Evolutionary conservation across 2,888 invertebrate species (phyloP), one percentile per base, ranked within the genome.

Genomic region (Diarsia dahlii): DNA sequence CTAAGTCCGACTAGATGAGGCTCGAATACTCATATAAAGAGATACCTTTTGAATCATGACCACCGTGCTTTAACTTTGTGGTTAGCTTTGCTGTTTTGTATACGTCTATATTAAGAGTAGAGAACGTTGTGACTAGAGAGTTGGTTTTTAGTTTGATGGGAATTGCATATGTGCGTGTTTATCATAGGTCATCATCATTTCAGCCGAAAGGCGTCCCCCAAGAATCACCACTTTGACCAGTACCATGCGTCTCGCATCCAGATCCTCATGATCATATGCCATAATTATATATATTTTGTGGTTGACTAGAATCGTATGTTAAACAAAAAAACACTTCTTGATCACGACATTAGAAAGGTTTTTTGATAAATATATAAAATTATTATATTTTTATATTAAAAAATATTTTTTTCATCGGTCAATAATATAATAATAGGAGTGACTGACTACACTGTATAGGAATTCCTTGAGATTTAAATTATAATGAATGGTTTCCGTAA

Each of bases 401-500:
- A 12, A 34, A 15, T 13, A 1, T 10, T 15, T 8, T 56, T 58
- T 9, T 28, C 28, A 28, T 28, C 58, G 18, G 28, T 58, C 9
- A 56, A 28, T 50, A 62, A n/a, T n/a, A n/a, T n/a, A n/a, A n/a
- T n/a, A n/a, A n/a, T 13, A 9, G 39, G 28, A 48, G 39, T 8
- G 39, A 13, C 60, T 39, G 18, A 46, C n/a, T 28, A 18, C 20
- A 39, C 56, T 15, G 23, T 13, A 54, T 62, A 58, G 15, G 23
- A 23, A 58, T 64, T 39, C 12, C 15, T 28, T 39, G 18, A 28
- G 52, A 62, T 62, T 79, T 56, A 62, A 56, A 80, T n/a, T 50
- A 54, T 56, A 62, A 46, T 75, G 20, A 80, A 65, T 45, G 34
- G 45, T n/a, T 23, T 34, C 54, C 34, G 66, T 69, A 68, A 71